These are phyloP conservation scores for Eulithis prunata DNA, from an alignment of 2,888 invertebrate species.

Conservation along the genomic window DNA sequence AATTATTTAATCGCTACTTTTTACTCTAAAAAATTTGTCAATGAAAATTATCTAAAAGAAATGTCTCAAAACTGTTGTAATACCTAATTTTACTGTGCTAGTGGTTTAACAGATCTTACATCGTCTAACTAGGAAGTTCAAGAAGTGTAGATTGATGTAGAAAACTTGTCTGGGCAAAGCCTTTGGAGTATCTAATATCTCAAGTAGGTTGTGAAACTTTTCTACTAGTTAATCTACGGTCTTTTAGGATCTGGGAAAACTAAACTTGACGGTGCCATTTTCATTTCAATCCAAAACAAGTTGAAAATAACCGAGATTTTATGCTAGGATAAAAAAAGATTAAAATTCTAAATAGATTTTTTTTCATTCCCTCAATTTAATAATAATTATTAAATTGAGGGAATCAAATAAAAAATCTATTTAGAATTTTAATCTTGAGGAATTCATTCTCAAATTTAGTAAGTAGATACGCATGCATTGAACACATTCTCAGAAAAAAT, in stretches of 20 bases:
- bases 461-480: too few species aligned
- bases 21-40: too few species aligned
- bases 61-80: too few species aligned
- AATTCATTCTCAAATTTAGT: too few species aligned
- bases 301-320: neutral
- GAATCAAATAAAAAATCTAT: too few species aligned
- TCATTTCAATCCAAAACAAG: neutral
- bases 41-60: too few species aligned
- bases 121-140: neutral
- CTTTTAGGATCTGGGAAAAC: constrained; percentile 15
- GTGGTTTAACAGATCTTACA: neutral
- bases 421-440: too few species aligned
- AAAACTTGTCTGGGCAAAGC: constrained; percentile 26
- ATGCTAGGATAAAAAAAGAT: neutral
- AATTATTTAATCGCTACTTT: too few species aligned
- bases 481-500: too few species aligned
- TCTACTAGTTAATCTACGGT: constrained; percentile 23
- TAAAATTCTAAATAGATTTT: too few species aligned
- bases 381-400: too few species aligned
- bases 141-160: constrained; percentile 22
- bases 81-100: neutral
- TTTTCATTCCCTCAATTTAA: too few species aligned
- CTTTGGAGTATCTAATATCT: constrained; percentile 28
- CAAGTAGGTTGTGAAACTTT: constrained; percentile 26
- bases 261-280: constrained; percentile 5